Conservation (phyloP, 2,888 invertebrate genomes). For the Cylloceria caligata region DNA sequence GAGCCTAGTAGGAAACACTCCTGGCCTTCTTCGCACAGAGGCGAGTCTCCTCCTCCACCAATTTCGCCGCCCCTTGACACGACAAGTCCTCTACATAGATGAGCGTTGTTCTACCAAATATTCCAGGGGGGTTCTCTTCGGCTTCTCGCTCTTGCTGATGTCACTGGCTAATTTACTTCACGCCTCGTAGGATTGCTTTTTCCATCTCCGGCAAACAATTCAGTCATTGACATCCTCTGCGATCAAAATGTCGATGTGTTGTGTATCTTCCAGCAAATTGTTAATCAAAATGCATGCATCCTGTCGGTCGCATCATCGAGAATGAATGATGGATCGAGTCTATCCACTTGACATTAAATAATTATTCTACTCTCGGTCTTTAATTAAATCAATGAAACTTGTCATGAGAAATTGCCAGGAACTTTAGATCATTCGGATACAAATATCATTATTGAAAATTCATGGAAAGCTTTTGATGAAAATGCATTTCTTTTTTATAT, state of each 20-base stretch:
- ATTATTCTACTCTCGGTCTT: not conserved
- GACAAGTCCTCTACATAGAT: slow-evolving; percentile 20
- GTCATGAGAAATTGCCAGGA: not conserved
- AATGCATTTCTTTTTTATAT: slow-evolving; percentile 8
- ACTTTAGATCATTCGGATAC: not conserved
- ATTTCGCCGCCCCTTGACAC: slow-evolving; percentile 22
- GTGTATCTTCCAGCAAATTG: slow-evolving; percentile 73
- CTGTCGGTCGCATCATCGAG: not conserved
- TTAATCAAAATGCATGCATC: slow-evolving; percentile 73
- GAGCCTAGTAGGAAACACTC: slow-evolving; percentile 74
- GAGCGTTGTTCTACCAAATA: slow-evolving; percentile 29
- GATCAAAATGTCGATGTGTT: slow-evolving; percentile 34
- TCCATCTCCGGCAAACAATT: not conserved
- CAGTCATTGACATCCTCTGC: not conserved
- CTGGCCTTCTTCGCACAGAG: slow-evolving; percentile 64
- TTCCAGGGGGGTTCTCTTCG: slow-evolving; percentile 16
- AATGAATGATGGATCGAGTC: not conserved
- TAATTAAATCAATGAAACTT: slow-evolving; percentile 20
- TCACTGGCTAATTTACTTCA: slow-evolving; percentile 81
- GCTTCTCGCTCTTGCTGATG: slow-evolving; percentile 73
- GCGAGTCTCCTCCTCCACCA: slow-evolving; percentile 6
- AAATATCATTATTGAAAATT: slow-evolving; percentile 1
- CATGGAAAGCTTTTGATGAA: slow-evolving; percentile 8
- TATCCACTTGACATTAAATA: slow-evolving; percentile 21
- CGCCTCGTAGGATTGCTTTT: slow-evolving; percentile 80